phyloP scores from a whole-genome alignment of 1,140 invertebrate species.

The Lordiphosa stackelbergi region DNA sequence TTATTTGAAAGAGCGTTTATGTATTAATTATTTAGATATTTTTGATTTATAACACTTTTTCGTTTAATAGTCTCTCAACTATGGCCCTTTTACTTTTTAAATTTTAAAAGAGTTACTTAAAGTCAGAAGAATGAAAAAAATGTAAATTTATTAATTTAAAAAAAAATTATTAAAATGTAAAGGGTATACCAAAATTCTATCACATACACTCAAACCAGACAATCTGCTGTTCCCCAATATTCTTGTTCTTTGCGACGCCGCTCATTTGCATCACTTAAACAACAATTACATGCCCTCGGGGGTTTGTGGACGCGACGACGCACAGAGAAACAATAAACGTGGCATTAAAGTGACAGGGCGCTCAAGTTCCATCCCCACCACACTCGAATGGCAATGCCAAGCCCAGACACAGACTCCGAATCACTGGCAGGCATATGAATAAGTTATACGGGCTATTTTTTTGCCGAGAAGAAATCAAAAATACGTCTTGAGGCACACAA shows the following conservation, averaged over 20 bases:
- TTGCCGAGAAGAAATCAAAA: slow-evolving; percentile 29
- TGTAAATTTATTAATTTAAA: no score
- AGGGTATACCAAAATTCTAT: background rate
- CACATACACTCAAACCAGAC: background rate
- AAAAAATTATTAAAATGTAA: background rate
- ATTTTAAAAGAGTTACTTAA: no score
- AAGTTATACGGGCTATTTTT: slow-evolving; percentile 27
- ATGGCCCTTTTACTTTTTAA: no score
- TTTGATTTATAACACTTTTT: no score
- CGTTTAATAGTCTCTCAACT: no score
- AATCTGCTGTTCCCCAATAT: slow-evolving; percentile 6
- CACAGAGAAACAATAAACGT: slow-evolving; percentile 38
- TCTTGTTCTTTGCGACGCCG: slow-evolving; percentile 27
- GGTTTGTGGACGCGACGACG: slow-evolving; percentile 6
- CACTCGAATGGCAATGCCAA: slow-evolving; percentile 5
- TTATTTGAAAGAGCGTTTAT: no score
- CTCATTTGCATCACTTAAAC: slow-evolving; percentile 59
- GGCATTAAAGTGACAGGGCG: slow-evolving; percentile 37
- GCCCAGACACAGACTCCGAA: slow-evolving; percentile 13
- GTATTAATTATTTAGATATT: no score
- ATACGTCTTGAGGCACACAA: slow-evolving; percentile 25
- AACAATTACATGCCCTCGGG: slow-evolving; percentile 51
- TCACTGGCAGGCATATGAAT: slow-evolving; percentile 26
- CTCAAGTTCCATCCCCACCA: background rate
- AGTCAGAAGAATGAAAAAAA: no score